Base-by-base conservation (phyloP, 2,888 invertebrate genomes). In the Polydesmus complanatus region DNA sequence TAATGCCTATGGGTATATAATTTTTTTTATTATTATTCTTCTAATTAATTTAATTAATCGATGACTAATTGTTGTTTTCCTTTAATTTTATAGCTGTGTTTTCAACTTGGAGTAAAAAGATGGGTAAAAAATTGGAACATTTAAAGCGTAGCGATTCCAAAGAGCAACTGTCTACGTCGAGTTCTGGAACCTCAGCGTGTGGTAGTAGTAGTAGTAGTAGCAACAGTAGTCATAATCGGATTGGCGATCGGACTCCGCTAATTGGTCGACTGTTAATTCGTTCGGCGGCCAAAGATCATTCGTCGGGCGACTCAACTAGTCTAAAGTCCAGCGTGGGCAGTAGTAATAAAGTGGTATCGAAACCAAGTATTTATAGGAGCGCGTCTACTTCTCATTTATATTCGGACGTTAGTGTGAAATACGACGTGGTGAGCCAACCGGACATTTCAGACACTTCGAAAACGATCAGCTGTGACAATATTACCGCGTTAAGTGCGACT, bases 41-140 rank as follows among this genome's bases (percentile, higher is more conserved):
- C n/a, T n/a, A n/a, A n/a, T n/a, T n/a, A n/a, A n/a, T n/a, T n/a
- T n/a, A n/a, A n/a, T n/a, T n/a, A n/a, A n/a, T n/a, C n/a, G n/a
- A n/a, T n/a, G n/a, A n/a, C n/a, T n/a, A n/a, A n/a, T n/a, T n/a
- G n/a, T n/a, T n/a, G n/a, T n/a, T n/a, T n/a, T n/a, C n/a, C n/a
- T n/a, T n/a, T n/a, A n/a, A n/a, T n/a, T n/a, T 62, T 61, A 60
- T 67, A 78, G 62, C 77, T 83, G 83, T 83, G 70, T 77, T 81
- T 67, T 81, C 83, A 64, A 83, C 84, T 67, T 86, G 86, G 86
- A 84, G 86, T 69, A 82, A 84, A 64, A 80, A 83, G 65, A 85
- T 86, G 84, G 85, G 86, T 65, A 83, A 83, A 68, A 86, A 85
- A 73, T 76, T 86, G 69, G 86, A 86, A 69, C 80, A 84, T 70